Evolutionary conservation across 92 coral and sea anemone species (phyloP).

Genomic region (Epizoanthus stellaris): DNA sequence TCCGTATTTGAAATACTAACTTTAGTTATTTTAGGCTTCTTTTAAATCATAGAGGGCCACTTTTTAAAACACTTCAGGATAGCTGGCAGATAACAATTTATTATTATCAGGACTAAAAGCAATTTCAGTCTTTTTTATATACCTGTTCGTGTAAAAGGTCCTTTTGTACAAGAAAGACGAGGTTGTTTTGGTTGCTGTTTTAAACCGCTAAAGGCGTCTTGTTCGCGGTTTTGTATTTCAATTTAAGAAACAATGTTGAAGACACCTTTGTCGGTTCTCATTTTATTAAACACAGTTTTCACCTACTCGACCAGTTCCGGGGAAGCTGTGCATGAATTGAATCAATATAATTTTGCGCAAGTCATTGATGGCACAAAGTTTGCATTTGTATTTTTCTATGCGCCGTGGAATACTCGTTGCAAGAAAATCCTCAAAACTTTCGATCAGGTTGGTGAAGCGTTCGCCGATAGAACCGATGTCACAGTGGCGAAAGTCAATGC

Average conservation of each 20-base stretch:
- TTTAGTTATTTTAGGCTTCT: no score
- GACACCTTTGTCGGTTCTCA: not conserved
- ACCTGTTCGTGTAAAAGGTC: not conserved
- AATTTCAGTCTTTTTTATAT: not conserved
- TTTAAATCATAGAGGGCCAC: no score
- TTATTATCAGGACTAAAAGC: not conserved
- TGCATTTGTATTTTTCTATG: conserved; percentile 96
- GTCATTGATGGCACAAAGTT: conserved; percentile 84
- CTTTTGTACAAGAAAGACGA: not conserved
- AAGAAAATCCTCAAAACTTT: conserved; percentile 63
- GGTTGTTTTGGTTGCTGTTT: not conserved
- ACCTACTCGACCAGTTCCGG: conserved; percentile 15
- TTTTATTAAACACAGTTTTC: not conserved
- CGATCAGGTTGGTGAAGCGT: conserved; percentile 73
- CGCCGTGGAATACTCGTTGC: conserved; percentile 86
- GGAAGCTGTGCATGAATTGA: conserved; percentile 56
- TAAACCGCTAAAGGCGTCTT: not conserved
- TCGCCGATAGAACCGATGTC: conserved; percentile 68
- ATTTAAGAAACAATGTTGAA: conserved; percentile 4
- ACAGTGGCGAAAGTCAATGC: conserved; percentile 87
- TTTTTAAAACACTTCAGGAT: not conserved
- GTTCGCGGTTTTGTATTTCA: not conserved
- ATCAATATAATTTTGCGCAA: conserved; percentile 59
- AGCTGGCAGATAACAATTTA: no score
- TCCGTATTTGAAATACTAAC: not conserved